Percentiles rank a stretch among this genome's conserved stretches.
Conservation (phyloP, 2,888 invertebrate genomes). For the Apoda limacodes region DNA sequence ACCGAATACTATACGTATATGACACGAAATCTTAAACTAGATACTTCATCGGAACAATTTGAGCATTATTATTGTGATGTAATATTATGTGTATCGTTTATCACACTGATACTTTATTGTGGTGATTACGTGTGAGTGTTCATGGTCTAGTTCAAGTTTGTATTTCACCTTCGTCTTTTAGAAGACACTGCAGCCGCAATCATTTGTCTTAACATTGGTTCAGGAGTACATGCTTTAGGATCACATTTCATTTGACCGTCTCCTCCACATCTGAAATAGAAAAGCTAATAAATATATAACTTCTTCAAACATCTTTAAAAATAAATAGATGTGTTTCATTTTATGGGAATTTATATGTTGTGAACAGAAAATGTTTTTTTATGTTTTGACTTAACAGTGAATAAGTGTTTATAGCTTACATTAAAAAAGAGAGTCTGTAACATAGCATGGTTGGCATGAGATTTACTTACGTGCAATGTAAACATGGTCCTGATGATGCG, state of each 20-base stretch:
- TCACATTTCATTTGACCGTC: slow-evolving; percentile 96
- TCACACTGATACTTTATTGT: slow-evolving; percentile 47
- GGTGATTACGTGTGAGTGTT: slow-evolving; percentile 38
- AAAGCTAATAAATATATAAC: too few species aligned
- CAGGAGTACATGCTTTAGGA: slow-evolving; percentile 89
- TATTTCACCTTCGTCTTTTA: slow-evolving; percentile 77
- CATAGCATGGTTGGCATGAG: too few species aligned
- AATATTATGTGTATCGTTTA: slow-evolving; percentile 55
- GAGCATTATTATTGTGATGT: slow-evolving; percentile 66
- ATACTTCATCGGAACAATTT: slow-evolving; percentile 62
- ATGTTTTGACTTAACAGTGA: too few species aligned
- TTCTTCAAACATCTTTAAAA: too few species aligned
- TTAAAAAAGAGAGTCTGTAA: too few species aligned
- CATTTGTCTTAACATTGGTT: slow-evolving; percentile 91
- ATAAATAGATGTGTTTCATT: too few species aligned
- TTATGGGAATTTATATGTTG: too few species aligned
- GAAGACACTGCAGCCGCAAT: slow-evolving; percentile 84
- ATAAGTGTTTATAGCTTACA: too few species aligned
- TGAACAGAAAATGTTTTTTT: too few species aligned
- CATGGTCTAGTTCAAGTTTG: slow-evolving; percentile 25
- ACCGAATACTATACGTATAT: slow-evolving; percentile 34
- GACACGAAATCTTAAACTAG: slow-evolving; percentile 68
- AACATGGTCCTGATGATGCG: slow-evolving; percentile 91
- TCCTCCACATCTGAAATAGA: slow-evolving; percentile 82
- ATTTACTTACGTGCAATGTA: slow-evolving; percentile 93